These are phyloP conservation scores for Salpingus planirostris DNA, from an alignment of 2,888 invertebrate genomes.

Conservation along the genomic window DNA sequence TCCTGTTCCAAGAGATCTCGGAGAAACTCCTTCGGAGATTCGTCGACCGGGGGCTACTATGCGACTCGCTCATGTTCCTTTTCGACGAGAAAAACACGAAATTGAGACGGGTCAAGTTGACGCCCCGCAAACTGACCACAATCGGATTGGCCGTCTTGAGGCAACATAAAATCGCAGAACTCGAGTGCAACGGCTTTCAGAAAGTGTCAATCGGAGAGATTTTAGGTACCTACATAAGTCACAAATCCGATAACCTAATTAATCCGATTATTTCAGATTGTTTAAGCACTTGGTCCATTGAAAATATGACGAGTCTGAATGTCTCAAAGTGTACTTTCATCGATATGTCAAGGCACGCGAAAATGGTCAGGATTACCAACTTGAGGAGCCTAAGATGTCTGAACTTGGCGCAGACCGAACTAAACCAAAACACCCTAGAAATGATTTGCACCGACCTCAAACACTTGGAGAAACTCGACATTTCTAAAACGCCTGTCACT, in stretches of 20 bases:
- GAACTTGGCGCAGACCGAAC: constrained; percentile 60
- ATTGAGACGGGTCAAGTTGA: constrained; percentile 50
- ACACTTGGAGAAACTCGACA: constrained; percentile 53
- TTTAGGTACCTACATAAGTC: constrained; percentile 21
- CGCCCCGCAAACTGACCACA: constrained; percentile 49
- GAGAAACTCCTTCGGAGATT: constrained; percentile 48
- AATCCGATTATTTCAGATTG: constrained; percentile 41
- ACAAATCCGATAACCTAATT: not conserved
- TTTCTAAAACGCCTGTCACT: constrained; percentile 54
- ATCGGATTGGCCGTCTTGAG: constrained; percentile 52
- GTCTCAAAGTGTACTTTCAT: constrained; percentile 55
- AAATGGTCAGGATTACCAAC: constrained; percentile 49
- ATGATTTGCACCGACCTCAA: constrained; percentile 58
- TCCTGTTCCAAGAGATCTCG: constrained; percentile 49
- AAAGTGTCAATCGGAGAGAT: constrained; percentile 48
- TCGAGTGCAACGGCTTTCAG: constrained; percentile 52
- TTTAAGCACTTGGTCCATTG: constrained; percentile 55
- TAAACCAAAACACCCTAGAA: constrained; percentile 55
- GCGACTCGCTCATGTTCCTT: constrained; percentile 51
- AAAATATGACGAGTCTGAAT: constrained; percentile 52
- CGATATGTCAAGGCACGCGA: constrained; percentile 44
- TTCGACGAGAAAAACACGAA: constrained; percentile 53
- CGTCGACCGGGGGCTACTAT: constrained; percentile 49
- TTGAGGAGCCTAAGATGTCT: constrained; percentile 50
- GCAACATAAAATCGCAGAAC: constrained; percentile 53